A percentile compares a stretch with the other conserved stretches of the same genome.
These are phyloP conservation scores for Protonibea diacanthus DNA, from an alignment of 2,797 vertebrate genomes.

Conservation along the genomic window DNA sequence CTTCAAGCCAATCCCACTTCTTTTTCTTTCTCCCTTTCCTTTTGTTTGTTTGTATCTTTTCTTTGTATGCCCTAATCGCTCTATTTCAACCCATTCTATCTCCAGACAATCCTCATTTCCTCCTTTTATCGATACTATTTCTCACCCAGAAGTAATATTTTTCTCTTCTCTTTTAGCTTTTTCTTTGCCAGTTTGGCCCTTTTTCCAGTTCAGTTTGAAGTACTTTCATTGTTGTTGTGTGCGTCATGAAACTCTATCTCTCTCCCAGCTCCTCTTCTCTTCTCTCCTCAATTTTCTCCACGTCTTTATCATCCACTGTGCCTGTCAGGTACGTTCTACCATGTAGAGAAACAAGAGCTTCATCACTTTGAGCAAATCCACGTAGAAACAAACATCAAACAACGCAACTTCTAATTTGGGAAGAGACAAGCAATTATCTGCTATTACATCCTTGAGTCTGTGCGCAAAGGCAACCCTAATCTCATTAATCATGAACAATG, in stretches of 20 bases:
- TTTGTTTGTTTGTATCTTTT: slow-evolving; percentile 4
- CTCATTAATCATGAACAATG: slow-evolving; percentile 83
- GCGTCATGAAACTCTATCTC: slow-evolving; percentile 43
- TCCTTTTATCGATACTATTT: slow-evolving; percentile 22
- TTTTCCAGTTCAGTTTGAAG: slow-evolving; percentile 28
- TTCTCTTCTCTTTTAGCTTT: neutral
- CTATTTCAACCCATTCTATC: slow-evolving; percentile 14
- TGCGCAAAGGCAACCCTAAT: slow-evolving; percentile 70
- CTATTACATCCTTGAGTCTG: slow-evolving; percentile 73
- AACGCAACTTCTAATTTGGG: slow-evolving; percentile 72
- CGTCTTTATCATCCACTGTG: slow-evolving; percentile 41
- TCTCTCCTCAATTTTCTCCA: slow-evolving; percentile 30
- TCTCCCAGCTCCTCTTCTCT: slow-evolving; percentile 23
- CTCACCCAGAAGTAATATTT: slow-evolving; percentile 10
- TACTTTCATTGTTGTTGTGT: slow-evolving; percentile 31
- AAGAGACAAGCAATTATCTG: slow-evolving; percentile 80
- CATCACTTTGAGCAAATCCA: slow-evolving; percentile 52
- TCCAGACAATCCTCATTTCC: slow-evolving; percentile 15
- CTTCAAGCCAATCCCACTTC: slow-evolving; percentile 12
- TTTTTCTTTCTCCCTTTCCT: neutral
- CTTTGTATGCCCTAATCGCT: slow-evolving; percentile 4
- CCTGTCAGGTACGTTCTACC: slow-evolving; percentile 35
- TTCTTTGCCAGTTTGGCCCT: slow-evolving; percentile 14
- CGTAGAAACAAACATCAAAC: slow-evolving; percentile 71
- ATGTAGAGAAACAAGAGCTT: slow-evolving; percentile 26